A percentile compares a stretch with the other conserved stretches of the same genome.
Conservation (phyloP, 2,888 invertebrate species). For the Panzeria rudis region DNA sequence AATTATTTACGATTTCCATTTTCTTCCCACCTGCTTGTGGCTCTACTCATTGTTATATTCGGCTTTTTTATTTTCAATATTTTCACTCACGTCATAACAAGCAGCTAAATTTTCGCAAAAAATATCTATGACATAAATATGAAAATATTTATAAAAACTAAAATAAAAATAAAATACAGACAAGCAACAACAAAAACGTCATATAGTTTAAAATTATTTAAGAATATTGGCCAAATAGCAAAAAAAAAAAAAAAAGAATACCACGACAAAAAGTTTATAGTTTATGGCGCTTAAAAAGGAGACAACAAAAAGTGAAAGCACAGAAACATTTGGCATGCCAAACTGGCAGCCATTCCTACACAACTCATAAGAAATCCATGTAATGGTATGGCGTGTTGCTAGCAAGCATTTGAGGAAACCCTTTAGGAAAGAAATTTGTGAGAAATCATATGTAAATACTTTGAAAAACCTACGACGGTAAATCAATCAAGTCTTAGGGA, state of each 20-base stretch:
- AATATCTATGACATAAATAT: constrained; percentile 54
- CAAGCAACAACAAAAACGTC: constrained; percentile 25
- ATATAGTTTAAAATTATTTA: constrained; percentile 26
- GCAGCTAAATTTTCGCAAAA: constrained; percentile 16
- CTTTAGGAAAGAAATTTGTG: background rate
- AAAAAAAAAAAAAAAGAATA: background rate
- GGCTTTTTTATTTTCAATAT: background rate
- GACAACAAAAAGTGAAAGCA: constrained; percentile 8
- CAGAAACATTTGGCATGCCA: constrained; percentile 53
- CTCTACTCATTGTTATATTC: background rate
- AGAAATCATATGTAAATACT: background rate
- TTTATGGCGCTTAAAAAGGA: constrained; percentile 44
- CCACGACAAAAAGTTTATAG: constrained; percentile 14
- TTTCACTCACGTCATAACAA: constrained; percentile 43
- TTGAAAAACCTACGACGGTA: background rate
- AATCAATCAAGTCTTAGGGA: background rate
- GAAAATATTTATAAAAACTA: constrained; percentile 42
- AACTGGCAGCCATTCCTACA: constrained; percentile 55
- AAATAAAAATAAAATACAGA: background rate
- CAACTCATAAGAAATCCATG: background rate
- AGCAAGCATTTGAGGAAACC: background rate
- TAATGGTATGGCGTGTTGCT: no score
- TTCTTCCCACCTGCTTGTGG: background rate
- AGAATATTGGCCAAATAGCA: constrained; percentile 27
- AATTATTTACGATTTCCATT: constrained; percentile 28